Evolutionary conservation across 1,140 invertebrate genomes (phyloP), one percentile per base, ranked within the genome.

Genomic region (Rhysida immarginata): DNA sequence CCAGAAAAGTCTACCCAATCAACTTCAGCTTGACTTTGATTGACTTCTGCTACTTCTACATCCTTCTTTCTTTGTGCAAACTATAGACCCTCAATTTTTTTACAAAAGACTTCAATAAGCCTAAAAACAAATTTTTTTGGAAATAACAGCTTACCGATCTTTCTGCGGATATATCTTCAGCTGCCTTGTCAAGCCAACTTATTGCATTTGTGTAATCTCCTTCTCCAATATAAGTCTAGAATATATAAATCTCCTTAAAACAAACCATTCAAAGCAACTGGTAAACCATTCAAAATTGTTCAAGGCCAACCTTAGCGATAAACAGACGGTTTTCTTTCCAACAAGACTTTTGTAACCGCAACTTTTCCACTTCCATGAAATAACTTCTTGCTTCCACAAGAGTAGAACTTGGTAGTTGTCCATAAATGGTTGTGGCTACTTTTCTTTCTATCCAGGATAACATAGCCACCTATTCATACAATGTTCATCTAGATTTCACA

Each of bases 241-340:
- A 66, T 18, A 23, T 16, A n/a, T 14, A 43, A 16, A 41, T 14
- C 16, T 18, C 16, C 27, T 23, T n/a, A 14, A 11, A 3, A 18
- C 24, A 43, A 53, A 35, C 23, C 23, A 25, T 16, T 23, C 20
- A n/a, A n/a, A n/a, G n/a, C n/a, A n/a, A n/a, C 18, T 55, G 21
- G 42, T 20, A 55, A 16, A 20, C 44, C 25, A 50, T 24, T 42
- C 18, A 24, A 44, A n/a, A n/a, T n/a, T n/a, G n/a, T n/a, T n/a
- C 50, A 58, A 58, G 54, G 16, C 54, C 61, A 63, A 68, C 69
- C 64, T 86, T 85, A 21, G 79, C 83, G 55, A 87, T 69, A 61
- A 75, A 80, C 18, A 85, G 69, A 58, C 76, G 72, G 65, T 85
- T 87, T 62, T 84, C 80, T 64, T 85, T 80, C 74, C 83, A 81